phyloP scores from a whole-genome alignment of 2,888 invertebrate genomes.

The Podotricha telesiphe region DNA sequence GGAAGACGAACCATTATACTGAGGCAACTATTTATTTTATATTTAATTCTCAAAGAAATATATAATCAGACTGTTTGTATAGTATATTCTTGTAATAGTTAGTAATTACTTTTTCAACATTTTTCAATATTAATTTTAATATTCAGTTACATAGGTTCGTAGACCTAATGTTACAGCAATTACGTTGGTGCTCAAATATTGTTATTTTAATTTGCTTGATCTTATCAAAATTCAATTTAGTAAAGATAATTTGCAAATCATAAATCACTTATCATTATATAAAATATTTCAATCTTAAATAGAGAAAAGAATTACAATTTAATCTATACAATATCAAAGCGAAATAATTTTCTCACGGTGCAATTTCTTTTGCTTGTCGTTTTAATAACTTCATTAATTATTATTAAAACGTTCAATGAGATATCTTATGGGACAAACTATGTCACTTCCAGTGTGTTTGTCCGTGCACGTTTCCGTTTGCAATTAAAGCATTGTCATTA shows the following conservation, averaged over 20 bases:
- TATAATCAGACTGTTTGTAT: too few relatives aligned
- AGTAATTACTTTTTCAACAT: too few relatives aligned
- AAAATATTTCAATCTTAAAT: background rate
- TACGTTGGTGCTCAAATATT: too few relatives aligned
- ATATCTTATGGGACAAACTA: conserved; percentile 34
- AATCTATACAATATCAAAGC: conserved; percentile 13
- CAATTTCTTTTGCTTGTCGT: background rate
- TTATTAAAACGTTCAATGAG: conserved; percentile 11
- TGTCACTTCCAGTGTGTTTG: conserved; percentile 38
- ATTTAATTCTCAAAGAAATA: too few relatives aligned
- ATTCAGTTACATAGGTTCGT: too few relatives aligned
- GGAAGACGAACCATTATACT: too few relatives aligned
- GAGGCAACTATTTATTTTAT: background rate
- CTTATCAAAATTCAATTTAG: background rate
- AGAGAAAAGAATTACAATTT: background rate
- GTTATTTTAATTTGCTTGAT: too few relatives aligned
- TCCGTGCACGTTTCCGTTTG: conserved; percentile 55
- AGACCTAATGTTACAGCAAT: too few relatives aligned
- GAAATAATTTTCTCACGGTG: conserved; percentile 30
- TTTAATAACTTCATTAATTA: conserved; percentile 2
- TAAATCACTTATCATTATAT: background rate
- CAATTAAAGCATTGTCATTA: conserved; percentile 82
- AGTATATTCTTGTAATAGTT: too few relatives aligned
- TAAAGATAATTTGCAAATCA: background rate
- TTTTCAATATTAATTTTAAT: too few relatives aligned